Percentiles rank a stretch among this genome's conserved stretches.
phyloP scores from a whole-genome alignment of 2,888 invertebrate species.

The Anaspis maculata region DNA sequence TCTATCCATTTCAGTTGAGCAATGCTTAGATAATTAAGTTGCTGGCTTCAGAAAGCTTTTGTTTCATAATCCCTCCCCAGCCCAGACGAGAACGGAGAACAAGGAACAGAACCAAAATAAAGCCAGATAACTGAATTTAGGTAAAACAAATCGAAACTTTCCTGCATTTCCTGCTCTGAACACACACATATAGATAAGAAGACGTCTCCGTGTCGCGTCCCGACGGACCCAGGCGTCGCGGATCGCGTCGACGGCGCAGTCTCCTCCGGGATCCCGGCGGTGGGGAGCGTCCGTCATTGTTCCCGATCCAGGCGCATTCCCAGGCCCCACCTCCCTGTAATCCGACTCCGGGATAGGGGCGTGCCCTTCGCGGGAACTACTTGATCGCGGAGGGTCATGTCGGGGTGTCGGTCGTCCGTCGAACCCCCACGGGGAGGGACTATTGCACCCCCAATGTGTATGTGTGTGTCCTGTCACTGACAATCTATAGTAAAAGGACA shows the following conservation, averaged over 20 bases:
- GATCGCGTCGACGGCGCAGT: too few relatives aligned
- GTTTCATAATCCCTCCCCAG: too few relatives aligned
- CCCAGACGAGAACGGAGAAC: too few relatives aligned
- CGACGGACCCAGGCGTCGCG: too few relatives aligned
- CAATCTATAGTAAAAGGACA: constrained; percentile 35
- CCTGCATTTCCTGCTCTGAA: neutral
- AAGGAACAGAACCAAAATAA: too few relatives aligned
- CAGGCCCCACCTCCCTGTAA: constrained; percentile 7
- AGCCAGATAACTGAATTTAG: too few relatives aligned
- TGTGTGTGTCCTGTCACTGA: constrained; percentile 25
- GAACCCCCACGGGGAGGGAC: constrained; percentile 29
- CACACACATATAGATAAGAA: neutral
- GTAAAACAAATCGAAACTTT: too few relatives aligned
- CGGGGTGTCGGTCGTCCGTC: constrained; percentile 17
- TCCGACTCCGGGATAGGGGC: constrained; percentile 9
- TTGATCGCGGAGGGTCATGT: constrained; percentile 10
- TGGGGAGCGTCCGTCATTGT: neutral
- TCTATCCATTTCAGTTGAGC: too few relatives aligned
- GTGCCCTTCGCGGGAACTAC: constrained; percentile 12
- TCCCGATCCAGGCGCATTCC: neutral
- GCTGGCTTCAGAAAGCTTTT: too few relatives aligned
- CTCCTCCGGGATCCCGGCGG: neutral
- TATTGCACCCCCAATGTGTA: constrained; percentile 27
- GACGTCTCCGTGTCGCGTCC: too few relatives aligned
- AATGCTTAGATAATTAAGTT: too few relatives aligned